phyloP scores from a whole-genome alignment of 2,888 invertebrate genomes.

The Drosophila setosimentum region DNA sequence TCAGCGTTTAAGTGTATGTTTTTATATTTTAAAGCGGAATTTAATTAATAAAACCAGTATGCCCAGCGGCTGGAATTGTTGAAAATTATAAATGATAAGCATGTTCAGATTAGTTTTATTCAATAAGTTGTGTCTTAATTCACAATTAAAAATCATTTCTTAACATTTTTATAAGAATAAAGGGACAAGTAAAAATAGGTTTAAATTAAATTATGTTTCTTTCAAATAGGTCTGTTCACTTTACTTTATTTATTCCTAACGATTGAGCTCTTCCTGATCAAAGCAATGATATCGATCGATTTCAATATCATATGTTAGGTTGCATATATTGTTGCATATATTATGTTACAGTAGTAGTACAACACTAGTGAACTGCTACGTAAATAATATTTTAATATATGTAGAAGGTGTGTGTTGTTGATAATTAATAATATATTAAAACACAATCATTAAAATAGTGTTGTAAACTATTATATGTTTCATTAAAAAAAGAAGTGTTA shows the following conservation, averaged over 20 bases:
- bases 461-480: neutral
- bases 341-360: no score
- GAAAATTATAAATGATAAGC: slow-evolving; percentile 14
- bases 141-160: neutral
- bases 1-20: slow-evolving; percentile 56
- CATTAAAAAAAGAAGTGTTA: neutral
- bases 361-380: no score
- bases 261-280: no score
- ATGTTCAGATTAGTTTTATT: slow-evolving; percentile 39
- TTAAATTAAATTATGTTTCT: neutral
- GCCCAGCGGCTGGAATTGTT: slow-evolving; percentile 31
- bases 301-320: no score
- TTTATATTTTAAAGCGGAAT: slow-evolving; percentile 59
- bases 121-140: neutral
- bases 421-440: neutral
- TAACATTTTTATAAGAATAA: neutral
- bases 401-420: no score
- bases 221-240: neutral
- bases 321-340: no score
- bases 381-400: no score
- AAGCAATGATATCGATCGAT: no score
- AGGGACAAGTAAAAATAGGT: neutral
- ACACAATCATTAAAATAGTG: neutral
- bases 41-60: slow-evolving; percentile 69
- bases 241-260: neutral